phyloP scores from a whole-genome alignment of 2,113 vertebrate species.

The Dascyllus trimaculatus region DNA sequence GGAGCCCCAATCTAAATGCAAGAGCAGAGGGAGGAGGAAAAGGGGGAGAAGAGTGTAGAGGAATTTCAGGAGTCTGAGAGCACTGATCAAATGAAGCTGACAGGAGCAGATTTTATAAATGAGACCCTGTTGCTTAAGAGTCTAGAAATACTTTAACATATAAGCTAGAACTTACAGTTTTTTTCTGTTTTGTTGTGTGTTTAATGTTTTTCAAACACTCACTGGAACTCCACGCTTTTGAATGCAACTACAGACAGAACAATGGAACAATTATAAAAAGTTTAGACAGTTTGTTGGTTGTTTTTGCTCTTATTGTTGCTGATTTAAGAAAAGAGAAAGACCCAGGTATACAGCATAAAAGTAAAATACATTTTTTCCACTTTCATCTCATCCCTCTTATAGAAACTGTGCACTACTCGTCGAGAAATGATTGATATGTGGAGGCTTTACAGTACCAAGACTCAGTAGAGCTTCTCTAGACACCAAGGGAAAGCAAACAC shows the following conservation, averaged over 20 bases:
- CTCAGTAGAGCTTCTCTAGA: conserved; percentile 60
- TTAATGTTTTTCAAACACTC: too few relatives aligned
- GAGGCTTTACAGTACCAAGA: conserved; percentile 39
- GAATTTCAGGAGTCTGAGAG: conserved; percentile 66
- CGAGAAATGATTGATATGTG: background rate
- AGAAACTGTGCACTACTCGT: background rate
- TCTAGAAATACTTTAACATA: too few relatives aligned
- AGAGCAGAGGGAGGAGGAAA: conserved; percentile 31
- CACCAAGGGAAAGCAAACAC: conserved; percentile 74
- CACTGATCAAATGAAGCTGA: conserved; percentile 46
- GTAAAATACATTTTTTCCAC: background rate
- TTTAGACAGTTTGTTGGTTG: background rate
- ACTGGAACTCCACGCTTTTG: too few relatives aligned
- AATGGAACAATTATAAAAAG: too few relatives aligned
- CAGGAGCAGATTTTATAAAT: conserved; percentile 42
- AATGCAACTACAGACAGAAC: too few relatives aligned
- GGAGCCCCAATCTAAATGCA: conserved; percentile 44
- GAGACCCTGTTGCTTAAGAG: background rate
- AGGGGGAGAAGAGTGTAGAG: conserved; percentile 27
- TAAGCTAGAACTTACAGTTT: too few relatives aligned
- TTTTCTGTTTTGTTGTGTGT: too few relatives aligned
- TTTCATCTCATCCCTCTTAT: background rate
- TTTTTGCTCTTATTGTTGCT: conserved; percentile 5
- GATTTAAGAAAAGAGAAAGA: background rate
- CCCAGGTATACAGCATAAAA: background rate